Percentiles rank a stretch among this genome's conserved stretches.
Conservation (phyloP, 1,140 invertebrate genomes). For the Drosophila ercepeae region DNA sequence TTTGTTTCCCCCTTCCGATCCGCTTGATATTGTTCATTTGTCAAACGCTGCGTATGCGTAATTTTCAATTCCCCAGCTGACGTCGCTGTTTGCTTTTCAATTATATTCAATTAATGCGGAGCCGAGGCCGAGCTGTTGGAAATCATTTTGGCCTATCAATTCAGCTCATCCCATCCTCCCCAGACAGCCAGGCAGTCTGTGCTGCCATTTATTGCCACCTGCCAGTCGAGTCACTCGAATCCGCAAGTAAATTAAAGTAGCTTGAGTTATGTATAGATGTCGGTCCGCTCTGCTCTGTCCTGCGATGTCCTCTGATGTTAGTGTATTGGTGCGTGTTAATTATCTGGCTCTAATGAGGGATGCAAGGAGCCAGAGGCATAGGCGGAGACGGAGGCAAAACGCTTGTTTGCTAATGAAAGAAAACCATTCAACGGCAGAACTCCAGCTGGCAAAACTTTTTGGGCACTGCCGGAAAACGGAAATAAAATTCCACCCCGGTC, state of each 20-base stretch:
- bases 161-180: background rate
- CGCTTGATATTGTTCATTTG: conserved; percentile 52
- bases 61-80: conserved; percentile 44
- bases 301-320: background rate
- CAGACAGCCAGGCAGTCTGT: conserved; percentile 4
- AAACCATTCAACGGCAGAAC: conserved; percentile 56
- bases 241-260: conserved; percentile 58
- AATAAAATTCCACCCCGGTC: conserved; percentile 51
- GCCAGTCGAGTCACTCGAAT: conserved; percentile 50
- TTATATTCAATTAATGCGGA: conserved; percentile 71
- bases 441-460: conserved; percentile 54
- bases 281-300: background rate
- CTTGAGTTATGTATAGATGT: conserved; percentile 26
- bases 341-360: conserved; percentile 66
- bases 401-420: conserved; percentile 67
- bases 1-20: conserved; percentile 19
- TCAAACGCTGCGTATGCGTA: conserved; percentile 58
- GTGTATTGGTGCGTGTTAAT: conserved; percentile 56
- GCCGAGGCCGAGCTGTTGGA: conserved; percentile 47
- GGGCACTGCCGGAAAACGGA: conserved; percentile 11
- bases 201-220: conserved; percentile 36
- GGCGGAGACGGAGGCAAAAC: conserved; percentile 12
- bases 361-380: background rate
- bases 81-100: conserved; percentile 25
- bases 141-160: conserved; percentile 67